Evolutionary conservation across 2,113 vertebrate species (phyloP).

Genomic region (Notechis scutatus): DNA sequence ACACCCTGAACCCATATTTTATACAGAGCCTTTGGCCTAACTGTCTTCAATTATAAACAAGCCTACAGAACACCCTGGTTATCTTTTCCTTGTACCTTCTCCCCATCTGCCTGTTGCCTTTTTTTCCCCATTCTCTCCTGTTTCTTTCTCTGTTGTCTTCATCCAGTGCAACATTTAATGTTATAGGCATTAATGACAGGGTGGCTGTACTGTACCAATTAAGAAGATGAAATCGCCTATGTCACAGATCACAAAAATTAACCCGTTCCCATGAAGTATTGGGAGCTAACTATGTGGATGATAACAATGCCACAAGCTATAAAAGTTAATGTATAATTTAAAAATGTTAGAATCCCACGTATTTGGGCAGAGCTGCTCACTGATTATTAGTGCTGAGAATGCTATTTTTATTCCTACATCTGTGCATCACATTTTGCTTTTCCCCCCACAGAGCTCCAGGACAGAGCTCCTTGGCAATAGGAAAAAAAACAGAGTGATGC

Average conservation of each 20-base stretch:
- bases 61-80: neutral
- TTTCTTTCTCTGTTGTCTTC: neutral
- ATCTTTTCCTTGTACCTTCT: neutral
- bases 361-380: neutral
- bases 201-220: neutral
- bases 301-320: neutral
- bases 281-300: neutral
- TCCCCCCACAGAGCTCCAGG: neutral
- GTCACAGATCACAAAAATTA: neutral
- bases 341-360: neutral
- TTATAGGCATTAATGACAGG: neutral
- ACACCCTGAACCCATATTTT: neutral
- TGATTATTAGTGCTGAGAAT: neutral
- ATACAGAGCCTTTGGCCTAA: neutral
- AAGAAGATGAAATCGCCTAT: neutral
- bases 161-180: neutral
- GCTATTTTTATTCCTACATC: conserved; percentile 1
- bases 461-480: neutral
- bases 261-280: neutral
- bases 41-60: neutral
- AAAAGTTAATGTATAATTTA: neutral
- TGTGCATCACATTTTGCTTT: neutral
- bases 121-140: neutral
- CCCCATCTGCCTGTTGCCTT: neutral
- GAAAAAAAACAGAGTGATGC: neutral